phyloP scores from a whole-genome alignment of 2,797 vertebrate genomes.

The Pseudotriccus pelzelni region DNA sequence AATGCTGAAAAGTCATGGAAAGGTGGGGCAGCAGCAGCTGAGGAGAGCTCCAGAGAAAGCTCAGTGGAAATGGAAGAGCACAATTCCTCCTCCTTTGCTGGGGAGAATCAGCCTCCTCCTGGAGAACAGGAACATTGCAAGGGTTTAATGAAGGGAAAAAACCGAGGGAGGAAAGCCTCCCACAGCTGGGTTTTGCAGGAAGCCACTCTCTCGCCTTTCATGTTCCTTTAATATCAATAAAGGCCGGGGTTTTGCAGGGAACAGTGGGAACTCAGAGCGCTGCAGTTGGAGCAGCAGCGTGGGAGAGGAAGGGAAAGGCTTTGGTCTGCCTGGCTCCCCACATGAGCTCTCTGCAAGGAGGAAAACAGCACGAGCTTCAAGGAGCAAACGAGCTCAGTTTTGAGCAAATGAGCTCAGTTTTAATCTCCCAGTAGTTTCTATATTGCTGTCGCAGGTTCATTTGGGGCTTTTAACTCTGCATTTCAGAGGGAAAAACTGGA shows the following conservation, averaged over 20 bases:
- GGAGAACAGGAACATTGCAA: conserved; percentile 30
- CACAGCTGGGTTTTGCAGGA: background rate
- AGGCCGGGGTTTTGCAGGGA: background rate
- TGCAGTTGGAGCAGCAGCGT: background rate
- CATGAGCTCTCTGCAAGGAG: background rate
- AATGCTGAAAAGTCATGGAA: fast-evolving
- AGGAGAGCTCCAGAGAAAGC: background rate
- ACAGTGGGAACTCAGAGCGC: background rate
- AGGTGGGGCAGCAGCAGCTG: background rate
- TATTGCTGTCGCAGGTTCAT: background rate
- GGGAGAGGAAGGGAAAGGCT: background rate
- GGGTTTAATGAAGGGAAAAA: background rate
- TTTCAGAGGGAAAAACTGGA: background rate
- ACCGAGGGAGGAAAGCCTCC: background rate
- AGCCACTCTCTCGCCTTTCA: background rate
- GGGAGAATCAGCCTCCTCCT: conserved; percentile 38
- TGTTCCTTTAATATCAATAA: background rate
- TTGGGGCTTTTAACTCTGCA: background rate
- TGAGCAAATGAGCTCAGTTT: background rate
- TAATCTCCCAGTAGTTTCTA: background rate
- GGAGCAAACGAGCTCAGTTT: background rate
- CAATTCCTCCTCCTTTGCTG: background rate
- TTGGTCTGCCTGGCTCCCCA: background rate
- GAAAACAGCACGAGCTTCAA: background rate
- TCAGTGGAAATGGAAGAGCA: background rate